Conservation (phyloP, 1,140 invertebrate genomes). For the Dicyema japonicum region DNA sequence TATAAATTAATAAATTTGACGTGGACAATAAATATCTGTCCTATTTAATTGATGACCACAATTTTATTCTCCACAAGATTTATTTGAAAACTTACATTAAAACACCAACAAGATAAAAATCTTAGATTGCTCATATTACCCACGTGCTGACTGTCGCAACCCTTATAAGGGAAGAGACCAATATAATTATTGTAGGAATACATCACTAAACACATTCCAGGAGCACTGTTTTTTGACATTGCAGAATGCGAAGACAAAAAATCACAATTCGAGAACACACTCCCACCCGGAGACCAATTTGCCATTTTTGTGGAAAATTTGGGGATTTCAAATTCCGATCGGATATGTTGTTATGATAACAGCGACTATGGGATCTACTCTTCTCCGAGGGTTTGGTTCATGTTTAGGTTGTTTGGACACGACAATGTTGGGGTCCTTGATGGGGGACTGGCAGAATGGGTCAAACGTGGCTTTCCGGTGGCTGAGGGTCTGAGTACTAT, state of each 20-base stretch:
- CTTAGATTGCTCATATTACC: no score
- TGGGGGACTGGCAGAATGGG: constrained; percentile 12
- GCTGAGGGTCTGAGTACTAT: no score
- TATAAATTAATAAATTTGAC: no score
- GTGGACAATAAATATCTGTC: no score
- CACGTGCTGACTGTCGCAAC: no score
- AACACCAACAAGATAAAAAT: no score
- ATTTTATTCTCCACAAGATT: no score
- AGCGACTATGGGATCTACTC: constrained; percentile 11
- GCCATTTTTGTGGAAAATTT: constrained; percentile 10
- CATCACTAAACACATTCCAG: constrained; percentile 7
- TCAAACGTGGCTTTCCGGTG: constrained; percentile 5
- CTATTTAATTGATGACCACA: no score
- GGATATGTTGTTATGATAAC: constrained; percentile 14
- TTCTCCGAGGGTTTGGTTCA: constrained; percentile 13
- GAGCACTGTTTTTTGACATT: constrained; percentile 12
- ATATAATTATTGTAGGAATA: no score
- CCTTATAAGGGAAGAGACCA: no score
- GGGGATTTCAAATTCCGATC: constrained; percentile 11
- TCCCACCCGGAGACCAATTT: constrained; percentile 10
- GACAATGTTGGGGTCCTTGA: constrained; percentile 9
- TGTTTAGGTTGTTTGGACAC: constrained; percentile 13
- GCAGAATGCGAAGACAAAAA: constrained; percentile 10
- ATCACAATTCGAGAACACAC: no score
- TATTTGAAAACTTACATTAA: no score